Evolutionary conservation across 2,113 vertebrate genomes (phyloP).

Genomic region (Dermatemys mawii): DNA sequence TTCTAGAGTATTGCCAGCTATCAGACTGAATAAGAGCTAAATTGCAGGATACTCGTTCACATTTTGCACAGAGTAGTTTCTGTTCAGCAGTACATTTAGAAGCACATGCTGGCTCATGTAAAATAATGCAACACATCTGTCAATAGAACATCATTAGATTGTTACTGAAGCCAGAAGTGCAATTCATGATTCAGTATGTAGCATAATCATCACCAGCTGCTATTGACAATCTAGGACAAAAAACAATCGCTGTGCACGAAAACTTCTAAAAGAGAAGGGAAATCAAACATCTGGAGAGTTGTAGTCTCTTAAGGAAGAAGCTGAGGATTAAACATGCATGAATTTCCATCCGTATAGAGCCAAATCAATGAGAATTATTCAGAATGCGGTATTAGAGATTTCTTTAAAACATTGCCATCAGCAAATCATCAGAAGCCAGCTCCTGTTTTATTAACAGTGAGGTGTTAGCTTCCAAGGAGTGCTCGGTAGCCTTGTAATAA

Average conservation of each 20-base stretch:
- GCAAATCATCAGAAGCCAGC: not conserved
- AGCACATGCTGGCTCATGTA: not conserved
- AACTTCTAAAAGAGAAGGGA: not conserved
- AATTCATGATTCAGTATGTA: not conserved
- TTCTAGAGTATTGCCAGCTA: not conserved
- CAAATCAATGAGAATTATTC: not conserved
- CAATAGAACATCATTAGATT: not conserved
- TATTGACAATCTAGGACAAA: not conserved
- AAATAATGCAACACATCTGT: not conserved
- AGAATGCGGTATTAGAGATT: not conserved
- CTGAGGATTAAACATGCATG: not conserved
- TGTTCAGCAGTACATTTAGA: not conserved
- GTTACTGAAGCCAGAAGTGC: not conserved
- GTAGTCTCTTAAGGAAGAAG: not conserved
- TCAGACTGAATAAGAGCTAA: not conserved
- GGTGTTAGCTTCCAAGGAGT: not conserved
- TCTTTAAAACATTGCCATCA: not conserved
- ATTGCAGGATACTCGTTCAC: rapidly evolving
- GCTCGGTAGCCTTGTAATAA: not conserved
- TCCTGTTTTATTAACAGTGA: not conserved
- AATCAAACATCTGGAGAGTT: not conserved
- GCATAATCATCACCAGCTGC: not conserved
- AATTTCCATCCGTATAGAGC: not conserved
- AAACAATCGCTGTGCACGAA: not conserved
- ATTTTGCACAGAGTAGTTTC: not conserved